Evolutionary conservation across 1,140 invertebrate genomes (phyloP), one percentile per base, ranked within the genome.

Genomic region (Berghia stephanieae): DNA sequence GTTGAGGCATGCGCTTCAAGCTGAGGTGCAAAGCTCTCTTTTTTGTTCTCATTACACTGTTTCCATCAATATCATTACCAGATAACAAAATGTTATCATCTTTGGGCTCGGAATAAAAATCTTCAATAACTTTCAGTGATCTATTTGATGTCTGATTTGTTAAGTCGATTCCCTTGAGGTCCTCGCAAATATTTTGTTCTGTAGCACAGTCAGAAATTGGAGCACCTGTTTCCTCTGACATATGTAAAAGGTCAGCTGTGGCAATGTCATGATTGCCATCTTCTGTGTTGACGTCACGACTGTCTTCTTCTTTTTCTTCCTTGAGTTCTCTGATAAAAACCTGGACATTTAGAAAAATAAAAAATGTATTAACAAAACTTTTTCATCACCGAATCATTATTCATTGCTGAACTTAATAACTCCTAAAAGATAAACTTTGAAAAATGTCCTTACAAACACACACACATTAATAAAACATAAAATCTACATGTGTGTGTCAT

Each of bases 151-250:
- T 10, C 8, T 36, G 34, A 16, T 24, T 66, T 42, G 55, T n/a
- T 27, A 46, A 18, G 38, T 67, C 27, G n/a, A 67, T 68, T 2
- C 57, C 57, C 24, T 76, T 44, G 42, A 76, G 63, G 10, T 68
- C 74, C 4, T 2, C 27, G 3, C 46, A 1, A 36, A 2, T 43
- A 27, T 18, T 13, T 24, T 60, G 57, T 60, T 24, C 42, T 60
- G 74, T 21, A 49, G 8, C 36, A 46, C 60, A 34, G 44, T 4
- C 8, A 43, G 60, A 52, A 49, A 21, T n/a, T 76, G 60, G 52
- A 76, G n/a, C 60, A 67, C 24, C 6, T 44, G 42, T 8, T n/a
- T n/a, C n/a, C n/a, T n/a, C n/a, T n/a, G 74, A 76, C 74, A 76
- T 76, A 1, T 44, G 42, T n/a, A 76, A 44, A 6, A 76, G 63